These are phyloP conservation scores for Orgyia antiqua DNA, from an alignment of 2,888 invertebrate species.

Conservation along the genomic window DNA sequence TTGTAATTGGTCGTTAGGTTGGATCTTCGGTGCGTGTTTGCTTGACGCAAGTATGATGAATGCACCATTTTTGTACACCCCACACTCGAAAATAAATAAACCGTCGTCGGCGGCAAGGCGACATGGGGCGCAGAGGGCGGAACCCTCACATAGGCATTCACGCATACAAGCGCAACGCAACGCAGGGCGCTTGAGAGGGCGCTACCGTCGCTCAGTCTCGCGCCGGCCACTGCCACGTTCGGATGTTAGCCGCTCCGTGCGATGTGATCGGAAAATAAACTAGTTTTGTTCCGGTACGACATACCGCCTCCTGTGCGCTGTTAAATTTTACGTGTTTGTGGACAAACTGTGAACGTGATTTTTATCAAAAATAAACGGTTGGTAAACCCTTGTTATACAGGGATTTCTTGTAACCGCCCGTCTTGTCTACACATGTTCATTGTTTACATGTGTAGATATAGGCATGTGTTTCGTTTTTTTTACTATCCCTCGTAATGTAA, in stretches of 20 bases:
- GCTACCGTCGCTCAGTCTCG: slow-evolving; percentile 75
- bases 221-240: slow-evolving; percentile 59
- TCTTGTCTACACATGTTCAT: slow-evolving; percentile 50
- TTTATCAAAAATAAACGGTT: slow-evolving; percentile 62
- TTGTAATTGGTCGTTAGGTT: slow-evolving; percentile 22
- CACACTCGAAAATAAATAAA: slow-evolving; percentile 64
- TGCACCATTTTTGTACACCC: slow-evolving; percentile 41
- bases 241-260: slow-evolving; percentile 57
- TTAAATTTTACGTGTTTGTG: slow-evolving; percentile 59
- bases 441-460: slow-evolving; percentile 65
- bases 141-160: slow-evolving; percentile 40
- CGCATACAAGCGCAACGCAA: slow-evolving; percentile 45
- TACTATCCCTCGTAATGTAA: slow-evolving; percentile 43
- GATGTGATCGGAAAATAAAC: slow-evolving; percentile 68
- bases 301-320: slow-evolving; percentile 56
- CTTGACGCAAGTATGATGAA: slow-evolving; percentile 29
- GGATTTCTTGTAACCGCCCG: slow-evolving; percentile 34
- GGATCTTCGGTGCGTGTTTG: slow-evolving; percentile 20
- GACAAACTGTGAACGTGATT: slow-evolving; percentile 61
- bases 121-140: slow-evolving; percentile 39
- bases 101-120: slow-evolving; percentile 32
- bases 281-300: slow-evolving; percentile 69
- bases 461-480: slow-evolving; percentile 52
- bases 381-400: slow-evolving; percentile 44
- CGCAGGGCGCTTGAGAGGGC: slow-evolving; percentile 56